Evolutionary conservation across 2,888 invertebrate species (phyloP).

Genomic region (Dolomedes plantarius): DNA sequence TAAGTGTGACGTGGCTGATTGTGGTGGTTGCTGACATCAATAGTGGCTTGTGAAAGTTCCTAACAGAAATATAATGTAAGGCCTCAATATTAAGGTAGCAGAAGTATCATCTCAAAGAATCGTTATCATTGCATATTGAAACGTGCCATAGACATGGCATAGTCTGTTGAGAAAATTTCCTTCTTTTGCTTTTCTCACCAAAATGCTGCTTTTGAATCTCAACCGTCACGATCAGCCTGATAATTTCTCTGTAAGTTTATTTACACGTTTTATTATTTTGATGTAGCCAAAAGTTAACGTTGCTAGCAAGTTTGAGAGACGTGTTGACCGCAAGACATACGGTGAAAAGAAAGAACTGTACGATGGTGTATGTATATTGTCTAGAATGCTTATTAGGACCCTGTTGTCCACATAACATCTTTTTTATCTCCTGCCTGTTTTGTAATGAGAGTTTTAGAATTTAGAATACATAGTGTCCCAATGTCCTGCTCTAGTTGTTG

Average conservation of each 20-base stretch:
- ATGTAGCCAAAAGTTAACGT: constrained; percentile 97
- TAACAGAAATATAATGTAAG: too few species aligned
- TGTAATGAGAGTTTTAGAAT: not conserved
- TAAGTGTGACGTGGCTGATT: constrained; percentile 26
- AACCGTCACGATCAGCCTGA: constrained; percentile 46
- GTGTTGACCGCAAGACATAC: constrained; percentile 97
- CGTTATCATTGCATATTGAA: too few species aligned
- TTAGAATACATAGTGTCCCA: not conserved
- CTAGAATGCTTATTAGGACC: constrained; percentile 78
- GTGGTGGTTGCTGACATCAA: not conserved
- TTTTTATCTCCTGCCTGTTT: not conserved
- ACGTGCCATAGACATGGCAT: too few species aligned
- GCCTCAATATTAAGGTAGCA: too few species aligned
- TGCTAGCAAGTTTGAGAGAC: constrained; percentile 98
- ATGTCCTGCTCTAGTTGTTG: too few species aligned
- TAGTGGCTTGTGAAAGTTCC: too few species aligned
- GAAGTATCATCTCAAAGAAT: too few species aligned
- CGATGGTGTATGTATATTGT: constrained; percentile 96
- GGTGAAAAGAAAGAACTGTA: constrained; percentile 97
- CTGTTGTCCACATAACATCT: not conserved
- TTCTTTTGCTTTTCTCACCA: too few species aligned
- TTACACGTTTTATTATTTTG: constrained; percentile 53
- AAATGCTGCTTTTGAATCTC: too few species aligned
- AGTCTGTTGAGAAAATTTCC: too few species aligned
- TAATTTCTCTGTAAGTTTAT: not conserved